These are phyloP conservation scores for Tenrec ecaudatus DNA, from an alignment of 2,113 vertebrate species.

Conservation along the genomic window DNA sequence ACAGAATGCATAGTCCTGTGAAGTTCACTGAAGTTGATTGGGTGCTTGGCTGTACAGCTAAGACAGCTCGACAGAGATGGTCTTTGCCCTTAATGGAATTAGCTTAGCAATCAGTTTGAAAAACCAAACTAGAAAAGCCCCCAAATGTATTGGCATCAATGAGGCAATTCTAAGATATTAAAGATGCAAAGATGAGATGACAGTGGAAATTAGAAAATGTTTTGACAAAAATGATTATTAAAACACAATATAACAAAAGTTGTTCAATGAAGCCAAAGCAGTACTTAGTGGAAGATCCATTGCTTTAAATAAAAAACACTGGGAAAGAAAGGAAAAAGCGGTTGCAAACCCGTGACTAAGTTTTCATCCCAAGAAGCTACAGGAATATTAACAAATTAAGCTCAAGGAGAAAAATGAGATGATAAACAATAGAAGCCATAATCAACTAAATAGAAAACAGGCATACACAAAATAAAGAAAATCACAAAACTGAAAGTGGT, in stretches of 20 bases:
- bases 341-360: not conserved
- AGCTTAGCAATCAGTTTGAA: not conserved
- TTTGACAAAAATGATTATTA: not conserved
- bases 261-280: not conserved
- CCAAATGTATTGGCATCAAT: not conserved
- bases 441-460: not conserved
- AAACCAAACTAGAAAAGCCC: not conserved
- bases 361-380: conserved; percentile 39
- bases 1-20: not conserved
- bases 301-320: conserved; percentile 1
- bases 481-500: not conserved
- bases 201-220: not conserved
- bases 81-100: conserved; percentile 15
- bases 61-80: not conserved
- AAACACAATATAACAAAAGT: not conserved
- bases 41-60: not conserved
- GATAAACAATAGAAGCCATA: not conserved
- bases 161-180: not conserved
- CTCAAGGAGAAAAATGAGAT: not conserved
- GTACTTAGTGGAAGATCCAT: not conserved
- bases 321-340: not conserved
- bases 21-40: not conserved
- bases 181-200: not conserved
- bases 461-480: not conserved
- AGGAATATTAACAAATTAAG: not conserved